phyloP scores from a whole-genome alignment of 2,113 vertebrate genomes.

The Glareola pratincola region DNA sequence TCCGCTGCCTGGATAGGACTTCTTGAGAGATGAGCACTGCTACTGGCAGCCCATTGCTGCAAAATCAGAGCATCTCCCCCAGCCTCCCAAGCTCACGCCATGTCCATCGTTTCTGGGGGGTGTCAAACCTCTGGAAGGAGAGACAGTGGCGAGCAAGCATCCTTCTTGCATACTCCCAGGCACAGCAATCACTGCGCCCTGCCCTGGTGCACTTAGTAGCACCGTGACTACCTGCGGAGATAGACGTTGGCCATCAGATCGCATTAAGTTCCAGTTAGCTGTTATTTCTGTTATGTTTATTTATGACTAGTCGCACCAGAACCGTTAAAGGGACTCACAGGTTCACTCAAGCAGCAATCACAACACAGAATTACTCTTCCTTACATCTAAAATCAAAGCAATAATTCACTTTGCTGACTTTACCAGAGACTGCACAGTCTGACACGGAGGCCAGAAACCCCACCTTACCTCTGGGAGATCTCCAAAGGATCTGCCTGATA shows the following conservation, averaged over 20 bases:
- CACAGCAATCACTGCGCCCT: background rate
- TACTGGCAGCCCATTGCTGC: background rate
- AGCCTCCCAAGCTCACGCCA: background rate
- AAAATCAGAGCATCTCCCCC: background rate
- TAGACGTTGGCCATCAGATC: background rate
- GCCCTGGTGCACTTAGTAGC: background rate
- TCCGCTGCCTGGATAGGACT: background rate
- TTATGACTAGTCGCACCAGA: background rate
- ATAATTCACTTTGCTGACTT: background rate
- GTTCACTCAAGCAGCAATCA: background rate
- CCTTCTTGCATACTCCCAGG: background rate
- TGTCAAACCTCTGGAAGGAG: background rate
- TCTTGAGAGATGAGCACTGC: background rate
- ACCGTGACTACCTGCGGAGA: background rate
- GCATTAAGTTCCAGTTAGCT: background rate
- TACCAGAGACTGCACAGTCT: background rate
- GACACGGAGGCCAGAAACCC: background rate
- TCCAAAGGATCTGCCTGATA: background rate
- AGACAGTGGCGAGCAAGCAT: fast-evolving
- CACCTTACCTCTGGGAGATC: background rate
- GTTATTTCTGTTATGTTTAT: background rate
- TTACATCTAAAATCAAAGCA: background rate
- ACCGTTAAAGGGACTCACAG: background rate
- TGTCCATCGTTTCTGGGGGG: too few relatives aligned
- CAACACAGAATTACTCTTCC: background rate